Base-by-base conservation (phyloP, 2,113 vertebrate genomes). In the Melanerpes formicivorus region DNA sequence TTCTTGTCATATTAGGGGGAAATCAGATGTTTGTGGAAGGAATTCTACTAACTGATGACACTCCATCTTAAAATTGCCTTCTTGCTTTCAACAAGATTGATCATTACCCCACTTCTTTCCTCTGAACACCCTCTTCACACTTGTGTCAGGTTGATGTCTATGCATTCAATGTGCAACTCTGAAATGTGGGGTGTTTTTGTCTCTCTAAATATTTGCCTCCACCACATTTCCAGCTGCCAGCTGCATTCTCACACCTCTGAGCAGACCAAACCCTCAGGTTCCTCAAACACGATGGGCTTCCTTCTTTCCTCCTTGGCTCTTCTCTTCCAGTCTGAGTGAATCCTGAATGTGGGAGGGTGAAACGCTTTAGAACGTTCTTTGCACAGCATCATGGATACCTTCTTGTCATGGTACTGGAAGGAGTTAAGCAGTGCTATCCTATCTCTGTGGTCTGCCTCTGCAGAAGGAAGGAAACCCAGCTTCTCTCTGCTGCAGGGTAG, bases 391-490 rank as follows among this genome's bases (percentile, higher is more conserved):
- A 3, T 12, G 9, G 1, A 14, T 0, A 4, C 32, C 52, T 52
- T 11, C 32, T 50, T 14, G 7, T 8, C 42, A 52, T 0, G 1
- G 30, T 9, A 3, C 32, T 83, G 62, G 80, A 86, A 91, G 88
- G 90, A 80, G 90, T 74, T 91, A 90, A 95, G 10, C 46, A 6
- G 12, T 0, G 0, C 4, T 54, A 17, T 26, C 30, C 16, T 34
- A 1, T 4, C 56, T 88, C 85, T 94, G 90, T 75, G 93, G 90
- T 93, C 83, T 77, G 67, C 29, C 18, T 44, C 60, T 34, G 70
- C 83, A 86, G 80, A 62, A 72, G 34, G 88, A 77, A 91, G 90
- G 92, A 96, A 96, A 65, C 72, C n/a, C 5, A 37, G 11, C 48
- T 42, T 27, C 69, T 85, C 62, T 25, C 9, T 14, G 64, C 46